A percentile compares a stretch with the other conserved stretches of the same genome.
phyloP scores from a whole-genome alignment of 2,888 invertebrate genomes.

The Eucera pruinosa region DNA sequence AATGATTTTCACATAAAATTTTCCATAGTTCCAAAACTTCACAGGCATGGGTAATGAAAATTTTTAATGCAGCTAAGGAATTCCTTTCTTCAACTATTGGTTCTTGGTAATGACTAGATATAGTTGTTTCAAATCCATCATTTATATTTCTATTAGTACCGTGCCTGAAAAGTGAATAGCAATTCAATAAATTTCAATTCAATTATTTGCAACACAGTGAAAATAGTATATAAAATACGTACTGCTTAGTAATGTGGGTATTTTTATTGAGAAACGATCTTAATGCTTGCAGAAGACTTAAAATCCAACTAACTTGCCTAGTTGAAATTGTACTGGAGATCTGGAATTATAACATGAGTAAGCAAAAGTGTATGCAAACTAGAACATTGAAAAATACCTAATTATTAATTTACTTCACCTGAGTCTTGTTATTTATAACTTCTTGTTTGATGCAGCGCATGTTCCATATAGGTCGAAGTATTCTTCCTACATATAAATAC shows the following conservation, averaged over 20 bases:
- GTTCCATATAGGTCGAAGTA: conserved; percentile 96
- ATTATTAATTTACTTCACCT: conserved; percentile 60
- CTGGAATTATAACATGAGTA: conserved; percentile 48
- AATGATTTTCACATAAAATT: conserved; percentile 95
- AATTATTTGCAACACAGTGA: background rate
- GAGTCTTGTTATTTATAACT: conserved; percentile 73
- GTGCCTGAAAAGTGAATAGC: conserved; percentile 69
- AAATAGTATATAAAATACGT: conserved; percentile 46
- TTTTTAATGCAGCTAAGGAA: conserved; percentile 91
- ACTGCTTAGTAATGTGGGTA: conserved; percentile 85
- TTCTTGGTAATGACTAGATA: conserved; percentile 78
- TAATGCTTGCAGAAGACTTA: conserved; percentile 91
- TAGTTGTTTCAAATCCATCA: conserved; percentile 78
- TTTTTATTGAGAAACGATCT: conserved; percentile 90
- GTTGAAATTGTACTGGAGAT: conserved; percentile 79
- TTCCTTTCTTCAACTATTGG: conserved; percentile 88
- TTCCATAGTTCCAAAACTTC: conserved; percentile 98
- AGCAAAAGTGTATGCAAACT: background rate
- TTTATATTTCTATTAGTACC: conserved; percentile 70
- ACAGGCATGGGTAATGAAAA: conserved; percentile 91
- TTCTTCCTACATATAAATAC: conserved; percentile 95
- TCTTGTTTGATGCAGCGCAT: conserved; percentile 89
- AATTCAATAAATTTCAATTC: conserved; percentile 55
- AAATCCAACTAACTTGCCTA: conserved; percentile 85
- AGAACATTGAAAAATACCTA: background rate